Conservation (phyloP, 2,888 invertebrate genomes). For the Andrena praecox region DNA sequence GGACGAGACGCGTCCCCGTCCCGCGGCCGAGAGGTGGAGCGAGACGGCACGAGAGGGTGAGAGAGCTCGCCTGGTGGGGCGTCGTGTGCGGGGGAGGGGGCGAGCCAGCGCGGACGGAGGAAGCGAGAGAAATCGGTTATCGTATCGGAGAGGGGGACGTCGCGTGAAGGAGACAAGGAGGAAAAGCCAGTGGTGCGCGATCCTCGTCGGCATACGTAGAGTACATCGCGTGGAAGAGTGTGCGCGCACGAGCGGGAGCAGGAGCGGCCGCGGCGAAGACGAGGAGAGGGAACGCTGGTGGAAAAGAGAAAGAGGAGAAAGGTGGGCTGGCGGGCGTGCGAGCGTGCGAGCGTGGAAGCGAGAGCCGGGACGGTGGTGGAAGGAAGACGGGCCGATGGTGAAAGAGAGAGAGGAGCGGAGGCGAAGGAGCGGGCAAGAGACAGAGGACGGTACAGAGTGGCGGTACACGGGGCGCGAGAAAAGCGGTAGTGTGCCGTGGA, state of each 20-base stretch:
- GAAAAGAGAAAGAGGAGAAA: conserved; percentile 56
- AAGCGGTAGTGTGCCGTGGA: conserved; percentile 90
- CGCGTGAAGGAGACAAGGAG: conserved; percentile 76
- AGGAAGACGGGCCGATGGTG: conserved; percentile 54
- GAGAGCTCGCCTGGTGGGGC: conserved; percentile 83
- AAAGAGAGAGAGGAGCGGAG: conserved; percentile 82
- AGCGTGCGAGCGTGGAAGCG: conserved; percentile 76
- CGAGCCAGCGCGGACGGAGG: conserved; percentile 57
- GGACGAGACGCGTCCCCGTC: conserved; percentile 23
- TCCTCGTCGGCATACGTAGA: conserved; percentile 71
- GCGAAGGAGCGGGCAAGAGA: conserved; percentile 86
- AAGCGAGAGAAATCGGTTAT: conserved; percentile 78
- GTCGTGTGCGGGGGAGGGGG: conserved; percentile 78
- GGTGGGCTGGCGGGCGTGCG: conserved; percentile 77
- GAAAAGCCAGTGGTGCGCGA: conserved; percentile 71
- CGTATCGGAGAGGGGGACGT: conserved; percentile 72
- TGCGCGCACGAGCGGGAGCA: conserved; percentile 61
- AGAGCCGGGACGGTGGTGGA: conserved; percentile 47
- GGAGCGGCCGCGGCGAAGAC: conserved; percentile 50
- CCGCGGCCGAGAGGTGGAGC: conserved; percentile 78
- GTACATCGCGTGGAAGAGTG: conserved; percentile 71
- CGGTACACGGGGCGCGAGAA: conserved; percentile 86
- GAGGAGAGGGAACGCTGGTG: conserved; percentile 62
- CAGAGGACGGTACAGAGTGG: conserved; percentile 87
- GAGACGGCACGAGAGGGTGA: conserved; percentile 68